These are phyloP conservation scores for Anguilla anguilla DNA, from an alignment of 2,797 vertebrate genomes.

Conservation along the genomic window DNA sequence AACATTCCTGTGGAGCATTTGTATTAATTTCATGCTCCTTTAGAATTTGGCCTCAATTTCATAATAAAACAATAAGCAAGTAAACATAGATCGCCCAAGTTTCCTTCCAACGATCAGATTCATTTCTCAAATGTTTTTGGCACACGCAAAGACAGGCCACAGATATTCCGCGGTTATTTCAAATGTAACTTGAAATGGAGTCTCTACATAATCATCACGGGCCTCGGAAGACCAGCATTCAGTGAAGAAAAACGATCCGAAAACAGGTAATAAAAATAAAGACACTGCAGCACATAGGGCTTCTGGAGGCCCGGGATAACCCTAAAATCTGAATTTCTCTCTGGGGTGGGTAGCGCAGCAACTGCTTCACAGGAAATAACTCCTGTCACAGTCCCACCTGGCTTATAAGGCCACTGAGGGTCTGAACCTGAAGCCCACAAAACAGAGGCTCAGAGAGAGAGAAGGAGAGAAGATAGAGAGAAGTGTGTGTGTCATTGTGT, in stretches of 20 bases:
- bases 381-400: not conserved
- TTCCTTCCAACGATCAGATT: not conserved
- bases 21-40: not conserved
- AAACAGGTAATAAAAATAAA: not conserved
- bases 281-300: too few relatives aligned
- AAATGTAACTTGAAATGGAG: not conserved
- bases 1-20: not conserved
- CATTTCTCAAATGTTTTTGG: not conserved
- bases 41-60: not conserved
- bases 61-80: not conserved
- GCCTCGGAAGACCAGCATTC: not conserved
- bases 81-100: not conserved
- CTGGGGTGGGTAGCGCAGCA: not conserved
- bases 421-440: not conserved
- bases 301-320: not conserved
- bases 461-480: not conserved
- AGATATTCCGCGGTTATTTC: not conserved
- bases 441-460: not conserved
- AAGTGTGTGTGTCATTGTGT: too few relatives aligned
- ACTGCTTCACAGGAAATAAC: not conserved
- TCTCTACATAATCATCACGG: not conserved
- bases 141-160: not conserved
- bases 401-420: not conserved
- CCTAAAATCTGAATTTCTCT: not conserved
- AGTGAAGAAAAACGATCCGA: not conserved